These are phyloP conservation scores for Lamproptera curius DNA, from an alignment of 2,888 invertebrate genomes.

Conservation along the genomic window DNA sequence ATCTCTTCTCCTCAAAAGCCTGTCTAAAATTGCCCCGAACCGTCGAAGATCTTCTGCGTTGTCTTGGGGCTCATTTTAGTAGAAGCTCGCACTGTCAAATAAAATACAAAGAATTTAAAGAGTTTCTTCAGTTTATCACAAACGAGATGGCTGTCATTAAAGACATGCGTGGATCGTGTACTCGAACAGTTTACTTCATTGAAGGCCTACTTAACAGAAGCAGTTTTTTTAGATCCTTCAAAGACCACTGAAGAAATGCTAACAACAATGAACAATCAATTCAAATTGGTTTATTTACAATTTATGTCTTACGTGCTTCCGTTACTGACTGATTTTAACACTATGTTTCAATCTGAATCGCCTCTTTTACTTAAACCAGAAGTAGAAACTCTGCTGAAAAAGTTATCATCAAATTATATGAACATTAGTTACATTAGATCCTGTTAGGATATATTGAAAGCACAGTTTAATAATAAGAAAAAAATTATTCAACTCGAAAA, in stretches of 20 bases:
- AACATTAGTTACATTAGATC: neutral
- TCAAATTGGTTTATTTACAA: neutral
- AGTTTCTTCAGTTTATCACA: constrained; percentile 31
- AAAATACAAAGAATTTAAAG: constrained; percentile 36
- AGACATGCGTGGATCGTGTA: constrained; percentile 38
- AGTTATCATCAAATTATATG: neutral
- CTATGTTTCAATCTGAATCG: neutral
- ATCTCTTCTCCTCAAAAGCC: constrained; percentile 32
- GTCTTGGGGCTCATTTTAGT: constrained; percentile 25
- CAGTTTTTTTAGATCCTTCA: neutral
- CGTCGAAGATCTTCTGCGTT: constrained; percentile 27
- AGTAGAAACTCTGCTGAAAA: neutral
- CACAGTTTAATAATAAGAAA: too few relatives aligned
- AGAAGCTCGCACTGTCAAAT: constrained; percentile 22
- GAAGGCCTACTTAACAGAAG: constrained; percentile 27
- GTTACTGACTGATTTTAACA: neutral
- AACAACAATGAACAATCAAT: neutral
- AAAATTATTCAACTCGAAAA: neutral
- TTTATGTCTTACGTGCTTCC: neutral
- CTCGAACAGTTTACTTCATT: constrained; percentile 39
- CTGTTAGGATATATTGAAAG: neutral
- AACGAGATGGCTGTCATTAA: constrained; percentile 41
- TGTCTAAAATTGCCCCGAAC: constrained; percentile 30
- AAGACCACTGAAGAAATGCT: neutral
- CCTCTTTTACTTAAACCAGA: neutral